These are phyloP conservation scores for Coregonus suidteri DNA, from an alignment of 2,797 vertebrate species.

Conservation along the genomic window DNA sequence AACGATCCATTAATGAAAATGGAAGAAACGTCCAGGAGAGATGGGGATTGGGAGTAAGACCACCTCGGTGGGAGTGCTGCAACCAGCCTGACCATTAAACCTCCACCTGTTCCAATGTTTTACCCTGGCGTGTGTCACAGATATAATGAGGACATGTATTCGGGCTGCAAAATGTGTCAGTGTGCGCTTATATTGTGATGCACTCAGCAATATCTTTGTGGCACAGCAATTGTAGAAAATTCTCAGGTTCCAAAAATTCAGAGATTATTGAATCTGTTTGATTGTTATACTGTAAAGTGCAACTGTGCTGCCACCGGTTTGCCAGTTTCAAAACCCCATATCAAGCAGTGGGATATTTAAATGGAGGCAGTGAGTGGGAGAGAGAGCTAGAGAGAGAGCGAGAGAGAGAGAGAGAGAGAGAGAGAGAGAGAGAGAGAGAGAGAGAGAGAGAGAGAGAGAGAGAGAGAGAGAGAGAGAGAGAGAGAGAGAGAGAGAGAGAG, in stretches of 20 bases:
- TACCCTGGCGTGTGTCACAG: conserved; percentile 42
- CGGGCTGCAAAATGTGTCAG: conserved; percentile 13
- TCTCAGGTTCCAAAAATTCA: not conserved
- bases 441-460: not conserved
- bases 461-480: conserved; percentile 27
- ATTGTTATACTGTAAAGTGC: not conserved
- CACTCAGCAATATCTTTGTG: conserved; percentile 56
- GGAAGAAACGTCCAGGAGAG: conserved; percentile 17
- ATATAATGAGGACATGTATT: conserved; percentile 53
- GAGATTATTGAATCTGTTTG: not conserved
- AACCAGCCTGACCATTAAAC: conserved; percentile 52
- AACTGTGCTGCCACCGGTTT: not conserved
- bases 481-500: not conserved
- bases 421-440: not conserved
- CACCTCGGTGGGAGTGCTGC: conserved; percentile 42
- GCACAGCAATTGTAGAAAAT: conserved; percentile 38
- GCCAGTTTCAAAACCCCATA: not conserved
- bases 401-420: conserved; percentile 10
- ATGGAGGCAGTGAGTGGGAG: conserved; percentile 20
- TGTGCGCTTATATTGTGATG: conserved; percentile 43
- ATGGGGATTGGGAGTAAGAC: conserved; percentile 41
- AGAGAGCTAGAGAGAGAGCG: conserved; percentile 36
- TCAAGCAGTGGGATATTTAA: not conserved
- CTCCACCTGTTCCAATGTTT: conserved; percentile 49
- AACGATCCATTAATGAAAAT: conserved; percentile 39